Base-by-base conservation (phyloP, 2,113 vertebrate species). In the Tachuris rubrigastra region DNA sequence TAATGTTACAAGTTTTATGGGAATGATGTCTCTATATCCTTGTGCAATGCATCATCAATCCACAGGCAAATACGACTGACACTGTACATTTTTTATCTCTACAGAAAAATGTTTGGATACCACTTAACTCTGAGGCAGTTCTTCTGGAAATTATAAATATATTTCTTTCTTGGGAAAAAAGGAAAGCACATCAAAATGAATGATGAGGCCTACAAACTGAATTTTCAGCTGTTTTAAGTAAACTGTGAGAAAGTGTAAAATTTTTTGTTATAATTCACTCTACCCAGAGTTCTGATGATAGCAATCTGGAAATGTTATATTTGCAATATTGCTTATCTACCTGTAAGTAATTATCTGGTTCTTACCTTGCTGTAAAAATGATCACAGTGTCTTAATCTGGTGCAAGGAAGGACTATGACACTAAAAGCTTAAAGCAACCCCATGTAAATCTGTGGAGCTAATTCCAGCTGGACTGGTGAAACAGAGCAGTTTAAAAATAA, bases 21-120 rank as follows among this genome's bases (percentile, higher is more conserved):
- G 81, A 97, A 94, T 71, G 72, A 95, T 93, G 79, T 89, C 47
- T 98, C 82, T 96, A 21, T 96, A 96, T 95, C 89, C 56, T 92
- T 90, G 50, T 73, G 85, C 79, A 97, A 90, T 91, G 67, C 42
- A 92, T 96, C 96, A 98, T 98, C 95, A 97, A 90, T 96, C 85
- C 75, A 77, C 46, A 89, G 74, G 75, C 95, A 97, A 96, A 97
- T 91, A 80, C 63, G 79, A 96, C 73, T 92, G 93, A 89, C 95
- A 93, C 7, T 71, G 62, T 76, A 86, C 79, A 93, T 97, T 96
- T 96, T 97, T 97, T 97, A 97, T 96, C 87, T 97, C 86, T 91
- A 33, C 91, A 93, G 86, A 97, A 96, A 81, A 98, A 95, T 96
- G 95, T 98, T 98, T 98, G 85, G 90, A 96, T 93, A 87, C 49